Percentiles rank a stretch among this genome's conserved stretches.
Conservation (phyloP, 2,113 vertebrate species). For the Octodon degus region DNA sequence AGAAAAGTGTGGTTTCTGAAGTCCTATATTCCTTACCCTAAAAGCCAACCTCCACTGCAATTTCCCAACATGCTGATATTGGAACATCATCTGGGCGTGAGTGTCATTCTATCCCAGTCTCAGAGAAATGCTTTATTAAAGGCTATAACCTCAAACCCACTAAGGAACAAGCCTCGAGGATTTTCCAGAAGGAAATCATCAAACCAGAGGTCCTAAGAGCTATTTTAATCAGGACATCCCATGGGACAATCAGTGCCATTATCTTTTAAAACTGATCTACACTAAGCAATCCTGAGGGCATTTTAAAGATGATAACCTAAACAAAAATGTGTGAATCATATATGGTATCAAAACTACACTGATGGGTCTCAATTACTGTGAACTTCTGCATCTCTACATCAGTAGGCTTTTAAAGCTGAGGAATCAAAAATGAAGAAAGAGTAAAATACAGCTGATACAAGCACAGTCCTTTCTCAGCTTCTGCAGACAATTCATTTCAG, state of each 20-base stretch:
- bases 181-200: conserved; percentile 24
- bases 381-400: neutral
- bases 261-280: neutral
- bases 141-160: neutral
- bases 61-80: neutral
- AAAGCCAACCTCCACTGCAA: neutral
- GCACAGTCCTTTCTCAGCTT: neutral
- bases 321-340: neutral
- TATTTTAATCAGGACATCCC: neutral
- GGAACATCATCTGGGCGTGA: neutral
- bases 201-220: neutral
- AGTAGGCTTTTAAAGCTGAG: neutral
- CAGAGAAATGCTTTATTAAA: neutral
- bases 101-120: neutral
- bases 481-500: neutral
- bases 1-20: neutral
- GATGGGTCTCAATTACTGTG: neutral
- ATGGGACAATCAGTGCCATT: conserved; percentile 1
- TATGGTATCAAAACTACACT: neutral
- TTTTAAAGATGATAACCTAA: conserved; percentile 2
- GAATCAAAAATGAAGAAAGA: neutral
- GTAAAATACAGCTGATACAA: neutral
- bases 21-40: neutral
- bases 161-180: neutral
- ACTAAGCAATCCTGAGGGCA: neutral